Conservation (phyloP, 2,797 vertebrate genomes). For the Benthosema pterotum region DNA sequence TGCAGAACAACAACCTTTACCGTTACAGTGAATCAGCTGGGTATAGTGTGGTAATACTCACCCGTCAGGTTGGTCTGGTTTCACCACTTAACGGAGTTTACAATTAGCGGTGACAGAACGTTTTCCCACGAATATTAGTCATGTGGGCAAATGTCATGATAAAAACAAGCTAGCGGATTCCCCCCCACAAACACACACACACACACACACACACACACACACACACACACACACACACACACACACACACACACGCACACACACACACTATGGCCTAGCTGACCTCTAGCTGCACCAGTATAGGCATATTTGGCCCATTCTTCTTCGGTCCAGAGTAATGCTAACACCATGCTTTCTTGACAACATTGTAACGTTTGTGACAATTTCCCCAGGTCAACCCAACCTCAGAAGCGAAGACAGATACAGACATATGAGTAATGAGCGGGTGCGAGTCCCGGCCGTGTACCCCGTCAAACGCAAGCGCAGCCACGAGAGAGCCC, state of each 20-base stretch:
- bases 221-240: too few relatives aligned
- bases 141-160: slow-evolving; percentile 56
- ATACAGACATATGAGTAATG: slow-evolving; percentile 76
- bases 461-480: slow-evolving; percentile 78
- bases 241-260: too few relatives aligned
- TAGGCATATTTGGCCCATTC: neutral
- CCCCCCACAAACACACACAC: too few relatives aligned
- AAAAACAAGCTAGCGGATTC: slow-evolving; percentile 61
- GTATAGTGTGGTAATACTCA: slow-evolving; percentile 65
- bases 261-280: too few relatives aligned
- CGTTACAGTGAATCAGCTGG: slow-evolving; percentile 84
- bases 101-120: slow-evolving; percentile 75
- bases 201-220: too few relatives aligned
- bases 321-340: too few relatives aligned
- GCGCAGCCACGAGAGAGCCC: slow-evolving; percentile 71
- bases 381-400: slow-evolving; percentile 74
- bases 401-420: slow-evolving; percentile 81
- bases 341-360: too few relatives aligned
- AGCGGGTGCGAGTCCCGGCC: slow-evolving; percentile 69
- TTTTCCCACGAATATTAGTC: slow-evolving; percentile 76
- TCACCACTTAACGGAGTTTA: slow-evolving; percentile 79
- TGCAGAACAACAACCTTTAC: slow-evolving; percentile 80
- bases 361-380: slow-evolving; percentile 14
- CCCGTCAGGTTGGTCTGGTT: slow-evolving; percentile 79
- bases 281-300: too few relatives aligned